Conservation (phyloP, 2,797 vertebrate genomes). For the Oreortyx pictus region DNA sequence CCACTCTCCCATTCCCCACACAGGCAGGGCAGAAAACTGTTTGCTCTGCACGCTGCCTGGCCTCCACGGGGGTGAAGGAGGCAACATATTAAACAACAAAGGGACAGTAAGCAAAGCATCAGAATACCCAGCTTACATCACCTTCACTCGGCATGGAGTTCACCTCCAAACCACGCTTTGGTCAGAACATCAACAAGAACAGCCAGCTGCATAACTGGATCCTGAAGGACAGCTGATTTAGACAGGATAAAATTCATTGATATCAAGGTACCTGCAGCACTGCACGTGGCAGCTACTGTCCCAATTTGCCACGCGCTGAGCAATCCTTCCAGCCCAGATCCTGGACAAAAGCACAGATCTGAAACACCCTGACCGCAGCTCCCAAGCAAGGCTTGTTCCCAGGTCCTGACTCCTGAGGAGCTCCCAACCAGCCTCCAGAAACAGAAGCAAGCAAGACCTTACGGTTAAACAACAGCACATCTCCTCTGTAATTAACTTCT, state of each 20-base stretch:
- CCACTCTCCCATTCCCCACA: not conserved
- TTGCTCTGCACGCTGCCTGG: rapidly evolving
- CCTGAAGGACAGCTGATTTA: not conserved
- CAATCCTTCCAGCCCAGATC: not conserved
- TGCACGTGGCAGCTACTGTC: not conserved
- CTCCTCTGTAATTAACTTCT: not conserved
- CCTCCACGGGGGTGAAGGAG: not conserved
- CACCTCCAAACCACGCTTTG: not conserved
- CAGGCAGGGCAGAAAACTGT: too few relatives aligned
- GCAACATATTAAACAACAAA: not conserved
- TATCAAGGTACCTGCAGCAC: not conserved
- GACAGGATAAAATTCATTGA: not conserved
- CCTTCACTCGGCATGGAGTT: not conserved
- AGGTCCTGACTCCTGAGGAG: not conserved
- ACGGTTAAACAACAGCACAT: not conserved
- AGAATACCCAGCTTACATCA: rapidly evolving
- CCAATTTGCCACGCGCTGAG: not conserved
- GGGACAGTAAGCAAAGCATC: not conserved
- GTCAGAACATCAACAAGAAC: not conserved
- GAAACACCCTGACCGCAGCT: rapidly evolving
- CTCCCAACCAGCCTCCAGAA: not conserved
- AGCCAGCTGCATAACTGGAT: not conserved
- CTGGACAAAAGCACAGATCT: not conserved
- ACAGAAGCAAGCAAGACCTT: not conserved
- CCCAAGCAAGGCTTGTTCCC: not conserved